Evolutionary conservation across 1,140 invertebrate species (phyloP).

Genomic region (Helicoverpa zea): DNA sequence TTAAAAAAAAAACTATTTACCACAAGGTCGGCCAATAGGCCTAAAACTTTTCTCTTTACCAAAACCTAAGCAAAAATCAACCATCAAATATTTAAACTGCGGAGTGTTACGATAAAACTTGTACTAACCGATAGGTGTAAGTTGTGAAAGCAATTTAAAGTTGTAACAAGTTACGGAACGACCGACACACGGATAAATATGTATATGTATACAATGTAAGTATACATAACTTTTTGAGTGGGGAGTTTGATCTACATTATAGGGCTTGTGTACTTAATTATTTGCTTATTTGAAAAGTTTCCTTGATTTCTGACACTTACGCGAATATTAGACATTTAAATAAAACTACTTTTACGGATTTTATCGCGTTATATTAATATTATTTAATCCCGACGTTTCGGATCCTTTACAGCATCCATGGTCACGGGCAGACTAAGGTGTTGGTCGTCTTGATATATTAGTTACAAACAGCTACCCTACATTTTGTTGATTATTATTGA

Average conservation of each 20-base stretch:
- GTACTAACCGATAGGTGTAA: constrained; percentile 35
- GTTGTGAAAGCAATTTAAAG: constrained; percentile 49
- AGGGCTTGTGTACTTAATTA: neutral
- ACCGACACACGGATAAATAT: neutral
- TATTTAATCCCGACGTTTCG: no score
- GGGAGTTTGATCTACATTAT: neutral
- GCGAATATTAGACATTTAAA: no score
- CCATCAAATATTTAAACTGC: neutral
- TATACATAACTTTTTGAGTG: neutral
- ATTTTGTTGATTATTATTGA: no score
- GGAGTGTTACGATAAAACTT: constrained; percentile 11
- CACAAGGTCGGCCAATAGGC: no score
- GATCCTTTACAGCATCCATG: no score
- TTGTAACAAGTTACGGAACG: constrained; percentile 24
- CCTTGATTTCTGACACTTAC: neutral
- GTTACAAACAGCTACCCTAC: no score
- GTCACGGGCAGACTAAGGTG: no score
- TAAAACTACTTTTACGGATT: no score
- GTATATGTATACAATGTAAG: neutral
- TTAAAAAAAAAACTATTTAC: no score
- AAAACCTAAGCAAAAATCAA: neutral
- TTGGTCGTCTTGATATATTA: no score
- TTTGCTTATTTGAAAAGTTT: neutral
- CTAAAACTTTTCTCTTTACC: neutral
- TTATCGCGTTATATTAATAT: no score